phyloP scores from a whole-genome alignment of 2,888 invertebrate genomes.

The Bellardia pandia region DNA sequence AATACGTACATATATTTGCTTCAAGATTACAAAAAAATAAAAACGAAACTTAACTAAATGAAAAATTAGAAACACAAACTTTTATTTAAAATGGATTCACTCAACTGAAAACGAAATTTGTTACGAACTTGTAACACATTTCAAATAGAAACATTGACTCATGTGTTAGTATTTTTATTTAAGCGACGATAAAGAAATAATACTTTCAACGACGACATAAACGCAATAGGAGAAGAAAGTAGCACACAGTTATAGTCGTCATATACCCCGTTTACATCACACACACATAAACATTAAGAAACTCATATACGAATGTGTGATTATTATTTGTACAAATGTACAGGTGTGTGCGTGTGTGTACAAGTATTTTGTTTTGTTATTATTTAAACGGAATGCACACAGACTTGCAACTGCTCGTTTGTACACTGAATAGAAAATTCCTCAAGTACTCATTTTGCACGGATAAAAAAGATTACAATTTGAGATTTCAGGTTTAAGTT shows the following conservation, averaged over 20 bases:
- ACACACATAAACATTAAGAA: too few species aligned
- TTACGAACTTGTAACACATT: constrained; percentile 56
- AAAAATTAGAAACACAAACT: constrained; percentile 19
- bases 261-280: background rate
- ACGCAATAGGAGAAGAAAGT: background rate
- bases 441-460: background rate
- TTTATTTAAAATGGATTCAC: constrained; percentile 23
- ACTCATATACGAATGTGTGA: background rate
- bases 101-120: constrained; percentile 29
- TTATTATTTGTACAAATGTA: too few species aligned
- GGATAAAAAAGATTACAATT: background rate
- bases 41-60: background rate
- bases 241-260: constrained; percentile 10
- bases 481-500: background rate
- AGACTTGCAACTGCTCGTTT: too few species aligned
- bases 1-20: background rate
- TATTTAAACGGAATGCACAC: too few species aligned
- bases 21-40: background rate
- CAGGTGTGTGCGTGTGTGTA: too few species aligned
- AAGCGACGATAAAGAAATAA: constrained; percentile 17
- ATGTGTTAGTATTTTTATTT: constrained; percentile 38
- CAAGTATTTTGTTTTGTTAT: too few species aligned
- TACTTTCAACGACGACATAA: background rate
- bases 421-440: background rate
- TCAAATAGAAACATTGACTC: constrained; percentile 34